Evolutionary conservation across 2,113 vertebrate genomes (phyloP).

Genomic region (Sula dactylatra): DNA sequence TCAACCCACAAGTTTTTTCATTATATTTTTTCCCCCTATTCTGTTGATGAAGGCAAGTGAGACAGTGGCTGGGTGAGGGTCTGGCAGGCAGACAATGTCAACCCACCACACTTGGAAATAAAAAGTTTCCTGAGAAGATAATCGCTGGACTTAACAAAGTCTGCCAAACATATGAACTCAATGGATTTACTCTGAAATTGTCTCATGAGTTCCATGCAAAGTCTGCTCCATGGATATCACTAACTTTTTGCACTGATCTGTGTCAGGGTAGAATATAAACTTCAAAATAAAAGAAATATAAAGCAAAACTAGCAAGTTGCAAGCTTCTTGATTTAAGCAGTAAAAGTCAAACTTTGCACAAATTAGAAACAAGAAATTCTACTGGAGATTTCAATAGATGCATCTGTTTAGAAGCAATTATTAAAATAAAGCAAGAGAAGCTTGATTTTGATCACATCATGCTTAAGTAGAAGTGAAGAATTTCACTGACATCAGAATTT

Average conservation of each 20-base stretch:
- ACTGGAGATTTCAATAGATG: background rate
- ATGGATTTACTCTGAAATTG: background rate
- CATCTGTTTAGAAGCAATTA: background rate
- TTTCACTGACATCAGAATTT: background rate
- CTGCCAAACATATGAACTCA: background rate
- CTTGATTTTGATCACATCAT: background rate
- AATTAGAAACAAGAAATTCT: background rate
- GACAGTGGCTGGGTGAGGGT: fast-evolving
- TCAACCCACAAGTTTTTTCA: fast-evolving
- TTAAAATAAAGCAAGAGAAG: background rate
- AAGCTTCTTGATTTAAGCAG: background rate
- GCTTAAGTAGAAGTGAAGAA: background rate
- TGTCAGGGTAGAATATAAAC: background rate
- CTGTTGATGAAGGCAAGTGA: background rate
- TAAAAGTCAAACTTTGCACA: background rate
- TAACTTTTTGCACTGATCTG: background rate
- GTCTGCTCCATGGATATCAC: background rate
- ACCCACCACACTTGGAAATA: background rate
- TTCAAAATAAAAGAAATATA: background rate
- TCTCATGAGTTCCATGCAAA: background rate
- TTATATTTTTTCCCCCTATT: background rate
- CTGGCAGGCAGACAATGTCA: background rate
- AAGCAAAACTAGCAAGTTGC: background rate
- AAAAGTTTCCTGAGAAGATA: background rate
- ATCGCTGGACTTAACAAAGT: background rate